A percentile compares a stretch with the other conserved stretches of the same genome.
phyloP scores from a whole-genome alignment of 2,888 invertebrate species.

The Koerneria pararmatus region DNA sequence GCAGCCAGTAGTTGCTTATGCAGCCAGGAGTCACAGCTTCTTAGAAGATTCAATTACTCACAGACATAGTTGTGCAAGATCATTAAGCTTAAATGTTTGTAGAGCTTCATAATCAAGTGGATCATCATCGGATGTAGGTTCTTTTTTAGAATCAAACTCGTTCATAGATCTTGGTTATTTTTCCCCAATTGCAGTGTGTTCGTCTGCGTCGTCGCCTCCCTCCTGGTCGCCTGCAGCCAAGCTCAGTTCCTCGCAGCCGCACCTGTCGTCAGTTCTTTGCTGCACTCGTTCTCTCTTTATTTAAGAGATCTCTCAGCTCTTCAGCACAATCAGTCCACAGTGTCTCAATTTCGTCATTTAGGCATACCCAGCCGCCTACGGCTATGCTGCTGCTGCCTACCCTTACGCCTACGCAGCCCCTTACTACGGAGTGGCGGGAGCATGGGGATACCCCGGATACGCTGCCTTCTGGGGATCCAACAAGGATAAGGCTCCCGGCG shows the following conservation, averaged over 20 bases:
- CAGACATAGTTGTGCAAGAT: too few relatives aligned
- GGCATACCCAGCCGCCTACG: too few relatives aligned
- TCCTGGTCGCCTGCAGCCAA: conserved; percentile 14
- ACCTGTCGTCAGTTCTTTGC: neutral
- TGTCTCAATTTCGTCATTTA: too few relatives aligned
- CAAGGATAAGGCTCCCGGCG: conserved; percentile 5
- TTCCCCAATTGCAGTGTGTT: conserved; percentile 5
- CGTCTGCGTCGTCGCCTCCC: conserved; percentile 12
- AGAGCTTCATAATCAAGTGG: too few relatives aligned
- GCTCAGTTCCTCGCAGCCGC: conserved; percentile 15
- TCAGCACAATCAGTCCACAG: neutral
- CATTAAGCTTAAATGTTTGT: too few relatives aligned
- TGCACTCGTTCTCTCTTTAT: neutral
- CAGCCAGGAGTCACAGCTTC: too few relatives aligned
- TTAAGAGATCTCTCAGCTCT: neutral
- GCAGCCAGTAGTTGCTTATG: too few relatives aligned
- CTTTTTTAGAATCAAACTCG: neutral
- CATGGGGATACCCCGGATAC: conserved; percentile 18
- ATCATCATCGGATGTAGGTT: too few relatives aligned
- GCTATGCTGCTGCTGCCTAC: too few relatives aligned
- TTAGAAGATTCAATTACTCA: too few relatives aligned
- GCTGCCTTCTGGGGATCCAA: conserved; percentile 16
- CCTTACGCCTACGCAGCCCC: too few relatives aligned
- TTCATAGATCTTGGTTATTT: neutral
- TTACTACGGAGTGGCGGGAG: too few relatives aligned